phyloP scores from a whole-genome alignment of 2,113 vertebrate species.

The Cheirogaleus medius region DNA sequence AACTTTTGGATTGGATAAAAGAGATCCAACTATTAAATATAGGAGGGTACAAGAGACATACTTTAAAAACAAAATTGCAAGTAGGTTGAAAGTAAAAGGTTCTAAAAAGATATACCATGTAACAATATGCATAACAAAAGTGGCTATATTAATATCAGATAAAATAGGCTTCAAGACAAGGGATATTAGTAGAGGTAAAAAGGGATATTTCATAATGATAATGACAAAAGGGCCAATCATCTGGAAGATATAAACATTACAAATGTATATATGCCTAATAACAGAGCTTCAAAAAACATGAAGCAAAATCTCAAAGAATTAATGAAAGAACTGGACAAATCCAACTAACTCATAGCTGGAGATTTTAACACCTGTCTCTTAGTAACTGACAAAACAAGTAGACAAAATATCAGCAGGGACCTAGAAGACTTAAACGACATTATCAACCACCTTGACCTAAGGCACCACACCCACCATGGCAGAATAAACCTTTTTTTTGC shows the following conservation, averaged over 20 bases:
- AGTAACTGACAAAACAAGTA: background rate
- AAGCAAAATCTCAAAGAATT: background rate
- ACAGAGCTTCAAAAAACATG: background rate
- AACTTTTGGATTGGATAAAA: background rate
- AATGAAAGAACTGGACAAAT: background rate
- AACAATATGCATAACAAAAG: background rate
- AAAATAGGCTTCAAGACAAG: background rate
- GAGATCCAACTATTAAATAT: background rate
- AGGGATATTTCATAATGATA: background rate
- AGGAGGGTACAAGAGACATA: background rate
- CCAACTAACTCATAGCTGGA: background rate
- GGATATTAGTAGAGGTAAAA: background rate
- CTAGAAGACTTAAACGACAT: background rate
- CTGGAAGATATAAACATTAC: background rate
- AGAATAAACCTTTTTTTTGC: background rate
- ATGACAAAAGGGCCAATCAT: background rate
- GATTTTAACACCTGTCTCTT: background rate
- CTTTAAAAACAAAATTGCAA: background rate
- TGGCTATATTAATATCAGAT: background rate
- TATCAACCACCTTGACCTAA: background rate
- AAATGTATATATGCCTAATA: background rate
- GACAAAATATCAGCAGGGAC: background rate
- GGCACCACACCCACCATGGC: background rate
- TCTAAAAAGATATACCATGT: background rate
- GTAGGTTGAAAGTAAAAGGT: background rate